Evolutionary conservation across 2,113 vertebrate genomes (phyloP), one percentile per base, ranked within the genome.

Genomic region (Chamaetylas fuelleborni): DNA sequence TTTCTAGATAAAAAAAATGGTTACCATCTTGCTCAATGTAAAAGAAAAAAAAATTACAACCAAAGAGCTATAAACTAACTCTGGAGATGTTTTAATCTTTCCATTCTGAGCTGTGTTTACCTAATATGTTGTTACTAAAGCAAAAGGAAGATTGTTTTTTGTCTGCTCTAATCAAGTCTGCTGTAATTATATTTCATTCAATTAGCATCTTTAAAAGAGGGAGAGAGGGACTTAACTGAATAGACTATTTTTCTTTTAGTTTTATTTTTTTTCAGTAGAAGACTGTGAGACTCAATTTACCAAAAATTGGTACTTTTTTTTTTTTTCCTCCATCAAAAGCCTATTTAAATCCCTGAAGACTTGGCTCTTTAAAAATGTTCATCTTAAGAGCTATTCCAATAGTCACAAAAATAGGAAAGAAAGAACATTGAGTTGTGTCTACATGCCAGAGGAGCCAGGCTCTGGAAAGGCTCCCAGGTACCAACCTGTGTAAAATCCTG

Each of bases 1-100:
- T 96, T 97, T 96, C 95, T 91, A 90, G 92, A 93, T 97, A 96
- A 97, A 84, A 93, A 98, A 98, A 98, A 96, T 95, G 97, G 98
- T 98, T 98, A 98, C 97, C 95, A 97, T 98, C 97, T 96, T 90
- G 94, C 95, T 96, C 88, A 90, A 97, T 93, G 97, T 97, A 90
- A 80, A 95, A 94, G 94, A 84, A 92, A 95, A 88, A 92, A 92
- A 95, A 95, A 96, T 84, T 92, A 91, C 67, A 96, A 88, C 80
- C 91, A 48, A 81, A 96, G 93, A 94, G 93, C 70, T 91, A 97
- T 91, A 96, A 96, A 97, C 81, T 83, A 96, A 95, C 82, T 95
- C 95, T 89, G 82, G 90, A 97, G 86, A 93, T 96, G 87, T 96
- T 96, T 96, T 92, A 81, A 95, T 93, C 92, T 94, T 76, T 66